Evolutionary conservation across 2,888 invertebrate genomes (phyloP).

Genomic region (Heteropelma amictum): DNA sequence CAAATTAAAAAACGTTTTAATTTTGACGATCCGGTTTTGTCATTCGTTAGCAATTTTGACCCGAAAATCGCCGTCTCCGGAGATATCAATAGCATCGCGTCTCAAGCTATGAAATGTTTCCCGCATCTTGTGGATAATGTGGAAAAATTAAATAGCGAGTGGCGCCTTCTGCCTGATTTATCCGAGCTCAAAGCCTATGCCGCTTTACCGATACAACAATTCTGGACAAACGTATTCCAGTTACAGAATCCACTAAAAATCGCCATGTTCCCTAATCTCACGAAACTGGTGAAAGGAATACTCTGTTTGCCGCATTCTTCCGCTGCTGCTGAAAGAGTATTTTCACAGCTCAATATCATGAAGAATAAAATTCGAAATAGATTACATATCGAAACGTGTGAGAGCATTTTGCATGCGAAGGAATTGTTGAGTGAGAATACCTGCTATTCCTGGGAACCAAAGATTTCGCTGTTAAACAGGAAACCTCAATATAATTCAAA

Average conservation of each 20-base stretch:
- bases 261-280: constrained; percentile 29
- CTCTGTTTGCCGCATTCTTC: constrained; percentile 40
- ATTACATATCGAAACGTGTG: constrained; percentile 25
- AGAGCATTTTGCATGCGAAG: constrained; percentile 29
- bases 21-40: background rate
- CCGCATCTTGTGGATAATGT: constrained; percentile 14
- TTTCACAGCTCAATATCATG: constrained; percentile 30
- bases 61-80: constrained; percentile 17
- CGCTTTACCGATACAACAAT: background rate
- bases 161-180: constrained; percentile 16
- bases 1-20: constrained; percentile 39
- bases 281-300: constrained; percentile 24
- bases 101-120: background rate
- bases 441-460: constrained; percentile 15
- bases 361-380: constrained; percentile 38
- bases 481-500: background rate
- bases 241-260: background rate
- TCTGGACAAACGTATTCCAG: background rate
- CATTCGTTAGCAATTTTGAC: constrained; percentile 8
- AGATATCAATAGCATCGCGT: background rate
- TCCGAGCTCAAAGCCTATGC: background rate
- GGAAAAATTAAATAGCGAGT: constrained; percentile 17
- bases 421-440: constrained; percentile 10
- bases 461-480: background rate
- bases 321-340: constrained; percentile 21